Base-by-base conservation (phyloP, 2,888 invertebrate species). In the Pasiphila rectangulata region DNA sequence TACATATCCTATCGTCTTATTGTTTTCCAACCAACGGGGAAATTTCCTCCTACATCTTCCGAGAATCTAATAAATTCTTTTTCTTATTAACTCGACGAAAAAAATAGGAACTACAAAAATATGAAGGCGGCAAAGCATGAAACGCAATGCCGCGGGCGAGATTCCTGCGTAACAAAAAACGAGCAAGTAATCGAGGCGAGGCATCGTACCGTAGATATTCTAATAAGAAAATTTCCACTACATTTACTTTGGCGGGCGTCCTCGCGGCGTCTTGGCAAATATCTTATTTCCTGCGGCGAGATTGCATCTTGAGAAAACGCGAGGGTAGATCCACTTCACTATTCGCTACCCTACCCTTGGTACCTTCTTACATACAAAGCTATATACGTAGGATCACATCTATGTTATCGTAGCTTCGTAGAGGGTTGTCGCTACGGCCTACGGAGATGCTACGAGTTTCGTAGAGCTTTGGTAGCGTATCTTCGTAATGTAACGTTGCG, bases 161-260 rank as follows among this genome's bases (percentile, higher is more conserved):
- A 85, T 84, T 84, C 83, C 84, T 79, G 79, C 80, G 85, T 83
- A 79, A 70, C 63, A 75, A 83, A 59, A 83, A 84, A 78, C 71
- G 71, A 72, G 61, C 72, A 63, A 75, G 79, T 77, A 81, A 81
- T 79, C 71, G 73, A 70, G 69, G 70, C 75, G 78, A 85, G 79
- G 86, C 86, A 85, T 81, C 87, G 85, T 83, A 84, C 75, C 88
- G 86, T 85, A 79, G 86, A 86, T 85, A 88, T 87, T 87, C 86
- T 88, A 88, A 89, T 88, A 88, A 86, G 89, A 89, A 89, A 88
- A 89, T 88, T 88, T 89, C 88, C 88, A 89, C 82, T 91, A 91
- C 86, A 85, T 88, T 88, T 88, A 88, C 85, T 83, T 80, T 79
- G 81, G 79, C 82, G 81, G 82, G 83, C 81, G 79, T 79, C 79